A percentile compares a stretch with the other conserved stretches of the same genome.
Evolutionary conservation across 1,140 invertebrate species (phyloP).

Genomic region (Megalonaias nervosa): DNA sequence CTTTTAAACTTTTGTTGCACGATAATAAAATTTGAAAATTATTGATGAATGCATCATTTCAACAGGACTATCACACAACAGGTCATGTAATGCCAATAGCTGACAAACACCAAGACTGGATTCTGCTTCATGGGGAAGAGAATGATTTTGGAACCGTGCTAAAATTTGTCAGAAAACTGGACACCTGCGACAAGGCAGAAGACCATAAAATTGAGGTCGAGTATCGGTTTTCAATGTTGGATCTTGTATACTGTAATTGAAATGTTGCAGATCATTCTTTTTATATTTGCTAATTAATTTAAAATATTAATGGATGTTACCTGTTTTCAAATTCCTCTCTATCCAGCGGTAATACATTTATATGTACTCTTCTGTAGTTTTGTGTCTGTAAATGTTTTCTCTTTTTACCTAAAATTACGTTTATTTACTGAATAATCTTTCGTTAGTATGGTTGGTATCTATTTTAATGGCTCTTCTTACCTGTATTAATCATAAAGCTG

Average conservation of each 20-base stretch:
- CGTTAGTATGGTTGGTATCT: too few relatives aligned
- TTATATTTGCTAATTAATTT: background rate
- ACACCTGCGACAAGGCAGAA: slow-evolving; percentile 40
- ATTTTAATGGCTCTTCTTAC: too few relatives aligned
- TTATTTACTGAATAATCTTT: too few relatives aligned
- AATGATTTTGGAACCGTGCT: slow-evolving; percentile 40
- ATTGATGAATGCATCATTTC: background rate
- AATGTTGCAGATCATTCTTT: background rate
- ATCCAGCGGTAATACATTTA: too few relatives aligned
- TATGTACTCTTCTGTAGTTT: too few relatives aligned
- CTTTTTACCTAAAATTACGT: too few relatives aligned
- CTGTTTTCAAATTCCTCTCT: background rate
- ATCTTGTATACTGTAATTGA: background rate
- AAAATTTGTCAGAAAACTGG: slow-evolving; percentile 33
- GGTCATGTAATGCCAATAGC: slow-evolving; percentile 23
- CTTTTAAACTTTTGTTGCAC: too few relatives aligned
- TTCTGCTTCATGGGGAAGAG: slow-evolving; percentile 23
- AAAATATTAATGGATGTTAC: background rate
- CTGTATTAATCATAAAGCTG: too few relatives aligned
- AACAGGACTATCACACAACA: slow-evolving; percentile 35
- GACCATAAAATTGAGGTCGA: slow-evolving; percentile 33
- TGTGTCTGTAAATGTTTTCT: too few relatives aligned
- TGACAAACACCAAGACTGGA: slow-evolving; percentile 40
- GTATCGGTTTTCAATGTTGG: background rate
- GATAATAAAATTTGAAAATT: too few relatives aligned